Evolutionary conservation across 2,113 vertebrate species (phyloP).

Genomic region (Neomonachus schauinslandi): DNA sequence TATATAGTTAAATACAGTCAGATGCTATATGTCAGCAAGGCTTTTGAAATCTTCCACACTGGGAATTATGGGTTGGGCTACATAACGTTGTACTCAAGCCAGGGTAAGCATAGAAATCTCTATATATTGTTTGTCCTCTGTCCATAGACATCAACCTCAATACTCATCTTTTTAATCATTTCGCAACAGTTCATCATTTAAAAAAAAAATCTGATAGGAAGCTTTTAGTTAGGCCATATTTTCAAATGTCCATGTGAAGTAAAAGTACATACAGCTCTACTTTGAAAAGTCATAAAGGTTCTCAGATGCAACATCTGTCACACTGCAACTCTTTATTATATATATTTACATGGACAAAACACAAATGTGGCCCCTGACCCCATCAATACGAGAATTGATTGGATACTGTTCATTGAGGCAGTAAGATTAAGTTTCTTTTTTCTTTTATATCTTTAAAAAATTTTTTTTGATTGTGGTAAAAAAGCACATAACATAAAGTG

Average conservation of each 20-base stretch:
- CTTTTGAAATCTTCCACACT: not conserved
- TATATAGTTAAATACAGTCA: not conserved
- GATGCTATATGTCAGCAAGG: not conserved
- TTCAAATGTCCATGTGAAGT: not conserved
- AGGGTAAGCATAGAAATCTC: not conserved
- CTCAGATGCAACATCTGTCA: not conserved
- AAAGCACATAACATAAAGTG: not conserved
- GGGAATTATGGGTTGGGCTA: not conserved
- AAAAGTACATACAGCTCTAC: not conserved
- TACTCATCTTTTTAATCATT: not conserved
- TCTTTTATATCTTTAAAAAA: not conserved
- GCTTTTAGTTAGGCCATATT: not conserved
- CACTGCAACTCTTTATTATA: not conserved
- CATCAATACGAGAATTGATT: not conserved
- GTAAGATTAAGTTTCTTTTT: not conserved
- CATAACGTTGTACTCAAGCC: not conserved
- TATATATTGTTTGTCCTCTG: not conserved
- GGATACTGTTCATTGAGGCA: not conserved
- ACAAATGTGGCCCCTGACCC: not conserved
- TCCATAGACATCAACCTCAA: not conserved
- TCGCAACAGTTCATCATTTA: not conserved
- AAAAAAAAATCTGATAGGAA: not conserved
- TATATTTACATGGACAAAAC: not conserved
- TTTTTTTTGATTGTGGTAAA: not conserved
- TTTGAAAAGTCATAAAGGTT: not conserved